These are phyloP conservation scores for Neofelis nebulosa DNA, from an alignment of 2,113 vertebrate species.

Conservation along the genomic window DNA sequence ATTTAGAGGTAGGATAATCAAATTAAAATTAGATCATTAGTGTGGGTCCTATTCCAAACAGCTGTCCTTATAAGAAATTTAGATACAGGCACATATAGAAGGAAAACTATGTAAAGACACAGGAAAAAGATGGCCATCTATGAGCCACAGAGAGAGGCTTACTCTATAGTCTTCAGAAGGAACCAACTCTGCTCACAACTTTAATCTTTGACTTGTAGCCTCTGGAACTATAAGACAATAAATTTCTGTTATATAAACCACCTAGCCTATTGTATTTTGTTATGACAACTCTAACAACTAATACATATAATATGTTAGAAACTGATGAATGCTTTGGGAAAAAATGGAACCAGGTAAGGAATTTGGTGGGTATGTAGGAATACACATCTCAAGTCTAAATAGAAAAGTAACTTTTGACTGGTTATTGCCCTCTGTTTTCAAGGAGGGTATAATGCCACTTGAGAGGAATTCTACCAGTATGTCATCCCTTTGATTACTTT, in stretches of 20 bases:
- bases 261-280: background rate
- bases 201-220: background rate
- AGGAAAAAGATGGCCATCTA: too few relatives aligned
- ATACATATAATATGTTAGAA: background rate
- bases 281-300: background rate
- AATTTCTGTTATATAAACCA: background rate
- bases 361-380: background rate
- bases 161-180: too few relatives aligned
- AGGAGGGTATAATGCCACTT: background rate
- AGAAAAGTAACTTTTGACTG: background rate
- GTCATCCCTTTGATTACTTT: background rate
- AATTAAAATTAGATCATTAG: background rate
- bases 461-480: background rate
- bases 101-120: too few relatives aligned
- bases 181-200: too few relatives aligned
- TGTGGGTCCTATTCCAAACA: background rate
- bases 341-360: background rate
- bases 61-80: background rate
- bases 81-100: background rate
- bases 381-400: background rate
- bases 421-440: background rate
- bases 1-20: background rate
- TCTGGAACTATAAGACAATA: background rate
- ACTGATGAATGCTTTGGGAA: background rate
- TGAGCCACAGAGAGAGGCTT: too few relatives aligned